A percentile compares a stretch with the other conserved stretches of the same genome.
These are phyloP conservation scores for Acanthoscelides obtectus DNA, from an alignment of 2,888 invertebrate genomes.

Conservation along the genomic window DNA sequence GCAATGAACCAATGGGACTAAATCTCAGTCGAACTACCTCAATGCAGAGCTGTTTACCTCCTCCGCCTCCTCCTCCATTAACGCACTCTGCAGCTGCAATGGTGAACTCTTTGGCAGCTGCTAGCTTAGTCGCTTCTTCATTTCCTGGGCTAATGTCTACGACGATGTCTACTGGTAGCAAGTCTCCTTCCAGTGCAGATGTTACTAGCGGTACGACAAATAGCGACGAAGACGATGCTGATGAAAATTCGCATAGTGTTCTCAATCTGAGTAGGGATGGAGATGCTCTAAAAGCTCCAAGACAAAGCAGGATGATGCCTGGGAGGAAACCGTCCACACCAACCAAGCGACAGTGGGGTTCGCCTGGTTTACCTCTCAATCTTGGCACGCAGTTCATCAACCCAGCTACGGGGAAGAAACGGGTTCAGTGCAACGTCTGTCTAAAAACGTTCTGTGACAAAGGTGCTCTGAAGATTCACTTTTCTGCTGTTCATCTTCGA, in stretches of 20 bases:
- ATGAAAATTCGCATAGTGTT: conserved; percentile 59
- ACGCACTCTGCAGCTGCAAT: conserved; percentile 63
- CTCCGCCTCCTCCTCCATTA: conserved; percentile 58
- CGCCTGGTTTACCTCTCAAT: conserved; percentile 71
- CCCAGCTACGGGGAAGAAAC: conserved; percentile 90
- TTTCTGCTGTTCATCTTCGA: conserved; percentile 95
- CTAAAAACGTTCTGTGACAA: conserved; percentile 99
- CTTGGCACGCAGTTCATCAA: conserved; percentile 87
- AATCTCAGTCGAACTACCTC: conserved; percentile 58
- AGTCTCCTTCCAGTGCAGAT: conserved; percentile 45
- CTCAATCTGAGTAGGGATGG: conserved; percentile 60
- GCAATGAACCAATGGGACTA: conserved; percentile 54
- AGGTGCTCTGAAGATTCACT: conserved; percentile 98
- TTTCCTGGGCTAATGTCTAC: conserved; percentile 57
- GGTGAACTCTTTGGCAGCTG: conserved; percentile 52
- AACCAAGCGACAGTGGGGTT: conserved; percentile 76
- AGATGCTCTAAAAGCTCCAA: conserved; percentile 47
- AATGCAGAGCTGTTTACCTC: conserved; percentile 61
- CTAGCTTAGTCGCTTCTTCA: conserved; percentile 60
- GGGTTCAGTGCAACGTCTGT: conserved; percentile 97
- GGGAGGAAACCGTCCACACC: conserved; percentile 65
- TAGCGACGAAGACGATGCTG: conserved; percentile 55
- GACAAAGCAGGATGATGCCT: conserved; percentile 45
- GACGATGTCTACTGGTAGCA: conserved; percentile 50
- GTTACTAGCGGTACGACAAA: conserved; percentile 44